Evolutionary conservation across 2,113 vertebrate genomes (phyloP), one percentile per base, ranked within the genome.

Genomic region (Malurus alboscapulatus): DNA sequence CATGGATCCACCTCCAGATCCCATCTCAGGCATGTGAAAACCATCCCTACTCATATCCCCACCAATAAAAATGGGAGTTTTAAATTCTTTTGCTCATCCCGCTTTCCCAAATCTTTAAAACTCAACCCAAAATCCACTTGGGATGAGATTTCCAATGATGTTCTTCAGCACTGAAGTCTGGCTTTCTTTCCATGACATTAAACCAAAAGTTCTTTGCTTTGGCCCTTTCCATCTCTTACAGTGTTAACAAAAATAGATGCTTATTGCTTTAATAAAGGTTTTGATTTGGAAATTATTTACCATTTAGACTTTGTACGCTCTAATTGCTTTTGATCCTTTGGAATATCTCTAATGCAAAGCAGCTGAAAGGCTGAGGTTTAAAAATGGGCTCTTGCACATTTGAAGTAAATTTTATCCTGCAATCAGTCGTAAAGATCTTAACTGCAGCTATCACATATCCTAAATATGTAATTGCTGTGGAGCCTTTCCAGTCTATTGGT

Each of bases 281-380:
- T 96, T 61, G 95, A 94, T 95, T 93, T 79, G 72, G 89, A 93
- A 95, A 73, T 95, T 96, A 95, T 93, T 96, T 96, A 92, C 92
- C 58, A 78, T 95, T 87, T 97, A 91, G 54, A 73, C 61, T 72
- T 77, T 4, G 11, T 80, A 47, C 3, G 9, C 61, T 91, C 45
- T 97, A 96, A 95, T 97, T 96, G 93, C 88, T 96, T 94, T 94
- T 94, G 93, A 94, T 94, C 90, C 88, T 91, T 62, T 14, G 73
- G 90, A 94, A 83, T 87, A 84, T 54, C 55, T 77, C 26, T 95
- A 96, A 95, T 94, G 86, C 91, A 92, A 97, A 94, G 88, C 93
- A 97, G 87, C 91, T 88, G 80, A 94, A 77, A 87, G 63, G 65
- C 44, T 44, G 58, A 67, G 66, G 81, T 94, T 95, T 94, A 84